Percentiles rank a stretch among this genome's conserved stretches.
Conservation (phyloP, 2,888 invertebrate species). For the Hyposoter didymator region DNA sequence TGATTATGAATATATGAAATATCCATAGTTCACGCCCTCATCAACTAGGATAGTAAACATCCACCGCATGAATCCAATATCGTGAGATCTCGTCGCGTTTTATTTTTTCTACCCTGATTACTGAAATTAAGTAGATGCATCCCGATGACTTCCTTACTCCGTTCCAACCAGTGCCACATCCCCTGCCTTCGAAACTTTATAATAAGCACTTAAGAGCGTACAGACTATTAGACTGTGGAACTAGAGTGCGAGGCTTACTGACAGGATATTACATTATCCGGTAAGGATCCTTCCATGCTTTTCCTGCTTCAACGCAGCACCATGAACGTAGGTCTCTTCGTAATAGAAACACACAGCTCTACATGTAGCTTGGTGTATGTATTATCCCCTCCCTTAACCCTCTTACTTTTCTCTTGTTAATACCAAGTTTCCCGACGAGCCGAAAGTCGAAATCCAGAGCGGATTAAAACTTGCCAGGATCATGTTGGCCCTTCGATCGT, state of each 20-base stretch:
- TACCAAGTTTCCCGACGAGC: conserved; percentile 37
- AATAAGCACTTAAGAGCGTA: conserved; percentile 28
- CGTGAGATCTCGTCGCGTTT: not conserved
- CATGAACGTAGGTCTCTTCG: conserved; percentile 18
- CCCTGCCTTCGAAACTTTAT: conserved; percentile 39
- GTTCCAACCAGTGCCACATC: not conserved
- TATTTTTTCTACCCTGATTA: not conserved
- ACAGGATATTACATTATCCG: conserved; percentile 39
- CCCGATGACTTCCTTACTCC: conserved; percentile 8
- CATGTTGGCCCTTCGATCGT: conserved; percentile 18
- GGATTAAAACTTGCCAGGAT: conserved; percentile 59
- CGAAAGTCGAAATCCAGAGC: conserved; percentile 49
- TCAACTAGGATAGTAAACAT: not conserved
- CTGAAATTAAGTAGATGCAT: not conserved
- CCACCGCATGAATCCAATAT: not conserved
- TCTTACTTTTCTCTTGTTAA: conserved; percentile 7
- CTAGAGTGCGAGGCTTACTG: conserved; percentile 27
- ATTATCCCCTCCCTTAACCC: conserved; percentile 12
- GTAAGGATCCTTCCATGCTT: conserved; percentile 40
- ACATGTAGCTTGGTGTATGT: not conserved
- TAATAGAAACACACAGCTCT: not conserved
- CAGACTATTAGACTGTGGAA: conserved; percentile 27
- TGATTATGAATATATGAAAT: conserved; percentile 11
- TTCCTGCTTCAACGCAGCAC: conserved; percentile 33
- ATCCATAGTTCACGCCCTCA: not conserved